Evolutionary conservation across 2,797 vertebrate genomes (phyloP), one percentile per base, ranked within the genome.

Genomic region (Danio tinwini): DNA sequence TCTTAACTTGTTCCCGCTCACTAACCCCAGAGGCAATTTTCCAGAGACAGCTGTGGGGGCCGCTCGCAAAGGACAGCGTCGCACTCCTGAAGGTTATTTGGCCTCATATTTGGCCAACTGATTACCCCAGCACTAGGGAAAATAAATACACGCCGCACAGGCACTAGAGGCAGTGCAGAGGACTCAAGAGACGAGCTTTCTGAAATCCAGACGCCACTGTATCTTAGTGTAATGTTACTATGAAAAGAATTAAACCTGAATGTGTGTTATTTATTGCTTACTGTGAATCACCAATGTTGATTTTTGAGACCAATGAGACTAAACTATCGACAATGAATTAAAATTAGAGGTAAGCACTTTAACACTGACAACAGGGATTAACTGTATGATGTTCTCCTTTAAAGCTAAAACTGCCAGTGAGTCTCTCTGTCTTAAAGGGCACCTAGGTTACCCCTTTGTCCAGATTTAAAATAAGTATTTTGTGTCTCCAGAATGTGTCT

Each of bases 1-100:
- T 98, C 97, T 98, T 98, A 99, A 98, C 98, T 80, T 99, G 97
- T 99, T 98, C 97, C 98, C 94, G 96, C 96, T 98, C 97, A 98
- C 97, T 98, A 99, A 98, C 97, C 97, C 95, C 96, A 96, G 94
- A 98, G 96, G 97, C 97, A 98, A 99, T 98, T 98, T 97, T 97
- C 96, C 92, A 96, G 96, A 98, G 97, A 98, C 96, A 98, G 95
- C 95, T 88, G 85, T 85, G 59, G 61, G 82, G 84, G 84, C 82
- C 68, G 74, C 90, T 86, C 92, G 87, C 93, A 94, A 97, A 99
- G 97, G 97, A 98, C 97, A 96, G 95, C 95, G 89, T 92, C 93
- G 95, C 95, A 94, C 90, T 95, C 91, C 94, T 99, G 97, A 99
- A 99, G 98, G 98, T 98, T 98, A 98, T 98, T 96, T 95, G 96